phyloP scores from a whole-genome alignment of 2,797 vertebrate species.

The Craterocephalus amniculus region DNA sequence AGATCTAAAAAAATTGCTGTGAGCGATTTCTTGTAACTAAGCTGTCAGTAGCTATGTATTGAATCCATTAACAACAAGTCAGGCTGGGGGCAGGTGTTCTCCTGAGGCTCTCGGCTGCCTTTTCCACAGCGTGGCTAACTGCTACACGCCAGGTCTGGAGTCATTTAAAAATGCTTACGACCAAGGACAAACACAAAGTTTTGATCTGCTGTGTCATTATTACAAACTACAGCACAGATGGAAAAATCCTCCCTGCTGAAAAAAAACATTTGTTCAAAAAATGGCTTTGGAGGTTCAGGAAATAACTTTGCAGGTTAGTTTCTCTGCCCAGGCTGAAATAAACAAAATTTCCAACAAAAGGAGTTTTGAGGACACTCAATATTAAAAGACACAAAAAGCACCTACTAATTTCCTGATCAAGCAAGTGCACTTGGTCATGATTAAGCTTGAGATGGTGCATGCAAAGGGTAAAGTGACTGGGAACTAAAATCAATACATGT shows the following conservation, averaged over 20 bases:
- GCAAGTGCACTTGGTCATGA: slow-evolving; percentile 55
- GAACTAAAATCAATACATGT: slow-evolving; percentile 61
- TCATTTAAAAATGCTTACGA: slow-evolving; percentile 58
- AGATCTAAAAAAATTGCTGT: slow-evolving; percentile 34
- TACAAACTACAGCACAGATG: slow-evolving; percentile 45
- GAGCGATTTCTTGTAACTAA: slow-evolving; percentile 52
- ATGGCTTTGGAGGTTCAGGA: slow-evolving; percentile 48
- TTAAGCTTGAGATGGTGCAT: slow-evolving; percentile 40
- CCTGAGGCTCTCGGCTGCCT: slow-evolving; percentile 61
- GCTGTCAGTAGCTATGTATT: slow-evolving; percentile 57
- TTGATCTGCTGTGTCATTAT: slow-evolving; percentile 38
- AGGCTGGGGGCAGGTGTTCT: slow-evolving; percentile 67
- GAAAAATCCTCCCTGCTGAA: slow-evolving; percentile 53
- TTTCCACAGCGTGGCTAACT: slow-evolving; percentile 55
- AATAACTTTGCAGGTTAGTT: slow-evolving; percentile 20
- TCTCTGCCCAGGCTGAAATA: not conserved
- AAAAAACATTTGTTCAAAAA: slow-evolving; percentile 58
- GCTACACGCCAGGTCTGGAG: slow-evolving; percentile 46
- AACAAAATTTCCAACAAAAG: not conserved
- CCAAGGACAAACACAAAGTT: slow-evolving; percentile 43
- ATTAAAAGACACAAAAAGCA: slow-evolving; percentile 15
- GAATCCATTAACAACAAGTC: slow-evolving; percentile 71
- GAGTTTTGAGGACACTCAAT: slow-evolving; percentile 7
- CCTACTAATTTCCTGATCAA: slow-evolving; percentile 49
- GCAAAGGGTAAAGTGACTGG: slow-evolving; percentile 30